Evolutionary conservation across 2,113 vertebrate genomes (phyloP).

Genomic region (Corythoichthys haematopterus): DNA sequence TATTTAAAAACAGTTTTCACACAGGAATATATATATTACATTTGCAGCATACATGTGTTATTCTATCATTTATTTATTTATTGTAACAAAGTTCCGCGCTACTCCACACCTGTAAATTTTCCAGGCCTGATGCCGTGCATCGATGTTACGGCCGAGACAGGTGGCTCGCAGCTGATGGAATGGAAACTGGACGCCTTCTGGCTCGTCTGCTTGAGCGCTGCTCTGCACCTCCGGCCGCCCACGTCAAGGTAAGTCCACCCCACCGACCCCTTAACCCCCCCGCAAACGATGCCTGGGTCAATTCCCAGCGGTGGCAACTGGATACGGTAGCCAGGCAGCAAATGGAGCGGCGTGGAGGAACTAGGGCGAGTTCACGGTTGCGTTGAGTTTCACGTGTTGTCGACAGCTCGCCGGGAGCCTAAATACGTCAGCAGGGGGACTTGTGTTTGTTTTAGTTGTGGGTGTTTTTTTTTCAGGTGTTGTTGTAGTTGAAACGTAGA

Average conservation of each 20-base stretch:
- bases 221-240: conserved; percentile 22
- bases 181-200: conserved; percentile 40
- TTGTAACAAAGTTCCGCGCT: conserved; percentile 18
- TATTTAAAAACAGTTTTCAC: too few relatives aligned
- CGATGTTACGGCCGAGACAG: conserved; percentile 29
- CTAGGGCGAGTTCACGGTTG: conserved; percentile 31
- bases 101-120: conserved; percentile 16
- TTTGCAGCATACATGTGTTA: too few relatives aligned
- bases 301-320: conserved; percentile 47
- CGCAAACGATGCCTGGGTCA: conserved; percentile 37
- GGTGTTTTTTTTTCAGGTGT: conserved; percentile 14
- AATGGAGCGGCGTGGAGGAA: conserved; percentile 31
- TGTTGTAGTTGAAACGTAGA: conserved; percentile 5
- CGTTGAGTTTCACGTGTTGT: conserved; percentile 48
- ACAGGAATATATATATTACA: too few relatives aligned
- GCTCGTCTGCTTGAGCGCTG: conserved; percentile 15
- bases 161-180: conserved; percentile 56
- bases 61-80: neutral
- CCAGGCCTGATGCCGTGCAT: conserved; percentile 4
- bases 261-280: neutral
- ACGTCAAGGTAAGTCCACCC: conserved; percentile 29
- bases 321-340: conserved; percentile 43
- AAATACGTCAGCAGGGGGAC: conserved; percentile 37
- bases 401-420: conserved; percentile 47
- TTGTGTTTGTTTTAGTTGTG: conserved; percentile 15